Evolutionary conservation across 2,113 vertebrate genomes (phyloP), one percentile per base, ranked within the genome.

Genomic region (Lasiurus cinereus): DNA sequence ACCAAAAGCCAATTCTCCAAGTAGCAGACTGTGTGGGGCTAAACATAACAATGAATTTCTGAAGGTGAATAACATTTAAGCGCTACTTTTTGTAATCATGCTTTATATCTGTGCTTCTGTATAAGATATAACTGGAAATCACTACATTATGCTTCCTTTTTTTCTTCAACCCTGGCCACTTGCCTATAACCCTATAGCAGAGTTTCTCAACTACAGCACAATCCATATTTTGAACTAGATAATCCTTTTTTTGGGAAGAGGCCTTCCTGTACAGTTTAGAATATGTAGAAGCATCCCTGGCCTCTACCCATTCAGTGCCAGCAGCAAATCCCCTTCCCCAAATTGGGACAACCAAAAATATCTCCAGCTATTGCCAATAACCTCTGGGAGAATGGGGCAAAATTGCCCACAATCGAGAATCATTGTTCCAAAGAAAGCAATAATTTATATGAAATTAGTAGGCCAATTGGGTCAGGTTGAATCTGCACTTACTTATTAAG

Each of bases 381-480:
- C 16, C 33, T 50, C 31, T 80, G 67, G 33, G 54, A 78, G 33
- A 39, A 29, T 3, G 6, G 82, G 56, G n/a, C 66, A 59, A 77
- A 90, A 88, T 29, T 46, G 31, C 33, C 48, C 54, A 39, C 48
- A 59, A 46, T 48, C 78, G 43, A 82, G 54, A 93, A 85, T 78
- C 88, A 43, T 59, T 77, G 72, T 83, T 69, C 83, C 67, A 62
- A 90, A 88, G 79, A 48, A 96, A 79, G 19, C 56, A 90, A 36
- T 69, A 33, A 92, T 96, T 95, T 88, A 15, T 80, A 74, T 64
- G 82, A 43, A 91, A 74, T 95, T 84, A 84, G 83, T 72, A 93
- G 73, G 33, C 62, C 82, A 88, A 48, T 78, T 70, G 79, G 31
- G 84, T 69, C 88, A 82, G 67, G 59, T 73, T 74, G 88, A 84